phyloP scores from a whole-genome alignment of 1,140 invertebrate genomes.

The Neodiprion virginianus region DNA sequence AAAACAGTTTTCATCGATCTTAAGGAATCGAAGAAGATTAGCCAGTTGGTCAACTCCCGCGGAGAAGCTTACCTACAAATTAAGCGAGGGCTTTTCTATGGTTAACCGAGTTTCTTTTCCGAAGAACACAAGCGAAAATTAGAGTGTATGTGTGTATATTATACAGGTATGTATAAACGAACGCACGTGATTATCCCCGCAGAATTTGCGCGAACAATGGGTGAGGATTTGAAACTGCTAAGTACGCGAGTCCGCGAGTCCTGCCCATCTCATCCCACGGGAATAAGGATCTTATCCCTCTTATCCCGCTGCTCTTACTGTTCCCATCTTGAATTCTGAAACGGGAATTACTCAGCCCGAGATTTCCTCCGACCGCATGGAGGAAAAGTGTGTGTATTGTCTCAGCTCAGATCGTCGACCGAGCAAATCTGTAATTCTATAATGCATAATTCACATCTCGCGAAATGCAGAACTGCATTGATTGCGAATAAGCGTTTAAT shows the following conservation, averaged over 20 bases:
- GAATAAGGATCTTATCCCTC: slow-evolving; percentile 43
- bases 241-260: neutral
- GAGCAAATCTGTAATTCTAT: slow-evolving; percentile 17
- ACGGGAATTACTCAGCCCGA: slow-evolving; percentile 44
- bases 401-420: neutral
- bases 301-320: slow-evolving; percentile 42
- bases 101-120: too few species aligned
- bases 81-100: too few species aligned
- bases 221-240: slow-evolving; percentile 3
- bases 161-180: too few species aligned
- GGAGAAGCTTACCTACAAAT: too few species aligned
- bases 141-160: too few species aligned
- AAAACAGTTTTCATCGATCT: too few species aligned
- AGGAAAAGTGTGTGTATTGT: slow-evolving; percentile 23
- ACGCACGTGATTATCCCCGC: neutral
- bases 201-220: slow-evolving; percentile 1
- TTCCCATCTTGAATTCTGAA: slow-evolving; percentile 43
- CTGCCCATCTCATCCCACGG: neutral
- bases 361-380: slow-evolving; percentile 38
- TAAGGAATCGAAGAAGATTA: too few species aligned
- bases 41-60: too few species aligned
- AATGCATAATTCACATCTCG: neutral
- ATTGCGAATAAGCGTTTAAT: neutral
- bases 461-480: slow-evolving; percentile 5
- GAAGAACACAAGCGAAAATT: too few species aligned